Evolutionary conservation across 2,888 invertebrate species (phyloP).

Genomic region (Glaucopsyche alexis): DNA sequence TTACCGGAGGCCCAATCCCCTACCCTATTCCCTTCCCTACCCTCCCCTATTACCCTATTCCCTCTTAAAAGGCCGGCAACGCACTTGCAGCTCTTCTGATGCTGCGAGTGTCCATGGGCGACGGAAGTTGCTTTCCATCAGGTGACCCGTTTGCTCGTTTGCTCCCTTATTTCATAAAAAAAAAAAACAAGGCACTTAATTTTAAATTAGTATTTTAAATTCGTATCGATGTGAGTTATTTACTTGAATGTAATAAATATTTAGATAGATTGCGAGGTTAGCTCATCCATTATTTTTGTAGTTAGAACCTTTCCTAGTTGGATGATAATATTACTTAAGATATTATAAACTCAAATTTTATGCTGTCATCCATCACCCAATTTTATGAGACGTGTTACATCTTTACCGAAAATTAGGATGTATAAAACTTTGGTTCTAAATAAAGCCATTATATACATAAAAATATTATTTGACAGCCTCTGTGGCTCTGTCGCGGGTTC

Average conservation of each 20-base stretch:
- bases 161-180: no score
- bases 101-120: no score
- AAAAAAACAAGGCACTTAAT: background rate
- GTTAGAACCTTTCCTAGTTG: slow-evolving; percentile 1
- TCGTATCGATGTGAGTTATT: background rate
- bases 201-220: background rate
- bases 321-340: slow-evolving; percentile 3
- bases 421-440: background rate
- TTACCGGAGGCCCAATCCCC: no score
- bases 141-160: no score
- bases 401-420: background rate
- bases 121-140: no score
- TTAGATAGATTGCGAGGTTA: background rate
- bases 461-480: background rate
- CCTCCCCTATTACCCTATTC: no score
- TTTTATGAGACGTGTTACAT: slow-evolving; percentile 1
- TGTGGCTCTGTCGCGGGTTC: no score
- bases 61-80: no score
- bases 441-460: background rate
- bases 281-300: background rate
- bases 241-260: background rate
- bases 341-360: background rate
- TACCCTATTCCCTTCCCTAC: no score
- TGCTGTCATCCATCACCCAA: background rate
- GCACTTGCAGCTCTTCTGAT: no score